Percentiles rank a stretch among this genome's conserved stretches.
Evolutionary conservation across 2,797 vertebrate genomes (phyloP).

Genomic region (Clarias fuscus): DNA sequence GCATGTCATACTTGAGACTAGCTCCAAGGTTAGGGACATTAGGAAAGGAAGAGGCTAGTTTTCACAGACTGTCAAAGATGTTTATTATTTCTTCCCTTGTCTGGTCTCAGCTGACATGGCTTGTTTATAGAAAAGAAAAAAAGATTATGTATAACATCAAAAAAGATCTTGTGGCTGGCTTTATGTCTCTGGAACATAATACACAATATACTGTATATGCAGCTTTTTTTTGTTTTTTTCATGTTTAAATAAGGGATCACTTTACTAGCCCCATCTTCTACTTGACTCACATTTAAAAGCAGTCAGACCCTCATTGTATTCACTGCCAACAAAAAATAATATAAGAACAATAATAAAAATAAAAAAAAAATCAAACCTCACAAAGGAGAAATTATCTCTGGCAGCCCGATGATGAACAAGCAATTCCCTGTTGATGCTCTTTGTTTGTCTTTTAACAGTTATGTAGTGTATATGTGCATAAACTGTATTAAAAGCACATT

Average conservation of each 20-base stretch:
- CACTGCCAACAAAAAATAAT: background rate
- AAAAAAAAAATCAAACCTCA: background rate
- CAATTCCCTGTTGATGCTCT: background rate
- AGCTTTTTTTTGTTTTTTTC: too few species aligned
- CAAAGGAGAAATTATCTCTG: background rate
- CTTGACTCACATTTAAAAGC: background rate
- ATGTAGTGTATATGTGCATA: conserved; percentile 10
- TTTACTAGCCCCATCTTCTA: background rate
- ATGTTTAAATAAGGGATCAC: too few species aligned
- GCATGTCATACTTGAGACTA: background rate
- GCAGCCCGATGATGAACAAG: background rate
- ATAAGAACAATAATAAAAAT: background rate
- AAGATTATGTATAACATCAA: too few species aligned
- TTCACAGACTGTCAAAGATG: background rate
- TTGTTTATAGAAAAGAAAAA: too few species aligned
- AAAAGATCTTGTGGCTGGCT: background rate
- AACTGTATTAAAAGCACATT: conserved; percentile 33
- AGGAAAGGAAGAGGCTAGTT: background rate
- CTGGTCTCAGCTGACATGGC: too few species aligned
- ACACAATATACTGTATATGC: too few species aligned
- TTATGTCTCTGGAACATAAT: background rate
- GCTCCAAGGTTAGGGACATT: background rate
- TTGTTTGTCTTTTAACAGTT: conserved; percentile 24
- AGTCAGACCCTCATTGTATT: background rate
- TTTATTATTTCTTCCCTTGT: too few species aligned